Evolutionary conservation across 2,113 vertebrate species (phyloP).

Genomic region (Serinus canaria): DNA sequence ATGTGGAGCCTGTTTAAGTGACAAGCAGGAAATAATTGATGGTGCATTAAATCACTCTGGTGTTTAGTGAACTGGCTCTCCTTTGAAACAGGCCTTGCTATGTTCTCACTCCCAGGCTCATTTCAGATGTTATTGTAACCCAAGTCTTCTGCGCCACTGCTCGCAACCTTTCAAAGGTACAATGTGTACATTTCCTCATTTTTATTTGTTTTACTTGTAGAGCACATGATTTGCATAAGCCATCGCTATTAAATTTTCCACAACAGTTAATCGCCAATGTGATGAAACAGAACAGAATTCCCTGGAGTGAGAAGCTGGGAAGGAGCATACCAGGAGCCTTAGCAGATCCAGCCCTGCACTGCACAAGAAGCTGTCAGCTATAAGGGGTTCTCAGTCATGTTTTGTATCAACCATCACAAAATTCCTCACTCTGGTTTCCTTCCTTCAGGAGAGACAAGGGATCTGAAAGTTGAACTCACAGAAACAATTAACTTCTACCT

Average conservation of each 20-base stretch:
- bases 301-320: not conserved
- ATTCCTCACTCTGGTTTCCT: not conserved
- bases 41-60: constrained; percentile 81
- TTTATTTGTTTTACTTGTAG: constrained; percentile 74
- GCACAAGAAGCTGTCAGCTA: not conserved
- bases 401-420: not conserved
- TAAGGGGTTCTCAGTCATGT: not conserved
- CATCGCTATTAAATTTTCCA: constrained; percentile 62
- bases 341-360: not conserved
- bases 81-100: constrained; percentile 64
- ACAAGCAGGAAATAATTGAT: constrained; percentile 89
- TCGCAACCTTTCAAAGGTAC: constrained; percentile 77
- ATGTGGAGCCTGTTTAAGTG: constrained; percentile 88
- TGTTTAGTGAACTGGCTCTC: constrained; percentile 76
- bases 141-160: constrained; percentile 72
- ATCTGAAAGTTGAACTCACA: not conserved
- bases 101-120: constrained; percentile 76
- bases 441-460: not conserved
- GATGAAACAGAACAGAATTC: constrained; percentile 33
- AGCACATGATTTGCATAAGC: constrained; percentile 69
- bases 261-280: not conserved
- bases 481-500: not conserved
- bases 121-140: constrained; percentile 87
- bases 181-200: constrained; percentile 70
- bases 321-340: not conserved